These are phyloP conservation scores for Aphaenogaster rudis DNA, from an alignment of 1,140 invertebrate genomes.

Conservation along the genomic window DNA sequence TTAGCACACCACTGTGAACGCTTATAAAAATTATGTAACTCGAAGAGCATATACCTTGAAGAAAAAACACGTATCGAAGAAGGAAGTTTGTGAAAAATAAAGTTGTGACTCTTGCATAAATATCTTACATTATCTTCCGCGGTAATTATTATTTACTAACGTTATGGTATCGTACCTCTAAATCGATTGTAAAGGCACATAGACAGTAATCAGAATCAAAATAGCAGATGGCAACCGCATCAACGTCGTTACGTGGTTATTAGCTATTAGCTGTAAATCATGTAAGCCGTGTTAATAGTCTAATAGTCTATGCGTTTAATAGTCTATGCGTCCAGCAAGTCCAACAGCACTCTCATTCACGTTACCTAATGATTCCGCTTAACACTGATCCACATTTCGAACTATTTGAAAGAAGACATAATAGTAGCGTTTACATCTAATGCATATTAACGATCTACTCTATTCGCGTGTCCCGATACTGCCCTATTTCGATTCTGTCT, in stretches of 20 bases:
- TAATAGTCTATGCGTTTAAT: conserved; percentile 8
- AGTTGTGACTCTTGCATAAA: not conserved
- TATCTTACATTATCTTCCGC: not conserved
- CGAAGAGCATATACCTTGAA: not conserved
- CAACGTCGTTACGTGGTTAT: conserved; percentile 52
- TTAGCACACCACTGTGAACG: not conserved
- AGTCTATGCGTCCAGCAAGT: conserved; percentile 35
- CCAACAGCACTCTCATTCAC: conserved; percentile 62
- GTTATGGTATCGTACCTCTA: not conserved
- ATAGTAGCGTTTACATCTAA: not conserved
- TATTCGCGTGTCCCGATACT: not conserved
- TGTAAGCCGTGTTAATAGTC: conserved; percentile 57
- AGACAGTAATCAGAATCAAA: conserved; percentile 26
- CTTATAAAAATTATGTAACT: not conserved
- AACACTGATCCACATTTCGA: not conserved
- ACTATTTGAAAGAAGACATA: not conserved
- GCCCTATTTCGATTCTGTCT: not conserved
- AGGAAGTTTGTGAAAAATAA: not conserved
- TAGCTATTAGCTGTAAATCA: conserved; percentile 53
- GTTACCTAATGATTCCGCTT: conserved; percentile 65
- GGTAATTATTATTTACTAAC: conserved; percentile 15
- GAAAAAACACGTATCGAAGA: not conserved
- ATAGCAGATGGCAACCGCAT: conserved; percentile 45
- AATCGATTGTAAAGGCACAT: not conserved
- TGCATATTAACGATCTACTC: not conserved